Evolutionary conservation across 2,888 invertebrate genomes (phyloP).

Genomic region (Oscheius sp.): DNA sequence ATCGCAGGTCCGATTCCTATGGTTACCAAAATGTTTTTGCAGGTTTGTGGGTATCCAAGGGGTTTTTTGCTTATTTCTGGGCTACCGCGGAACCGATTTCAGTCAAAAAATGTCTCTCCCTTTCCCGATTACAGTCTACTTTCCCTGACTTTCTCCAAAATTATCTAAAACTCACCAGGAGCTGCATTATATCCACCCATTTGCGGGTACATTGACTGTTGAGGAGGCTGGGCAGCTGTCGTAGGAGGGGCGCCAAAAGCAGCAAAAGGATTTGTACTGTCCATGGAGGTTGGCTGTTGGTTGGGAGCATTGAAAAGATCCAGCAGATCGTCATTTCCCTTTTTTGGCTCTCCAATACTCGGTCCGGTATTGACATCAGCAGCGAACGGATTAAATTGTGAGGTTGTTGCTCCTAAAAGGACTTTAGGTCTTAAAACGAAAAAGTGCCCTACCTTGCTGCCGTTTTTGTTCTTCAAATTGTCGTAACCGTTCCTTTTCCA

Average conservation of each 20-base stretch:
- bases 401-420: constrained; percentile 19
- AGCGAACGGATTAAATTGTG: constrained; percentile 56
- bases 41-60: no score
- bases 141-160: neutral
- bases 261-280: constrained; percentile 58
- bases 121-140: no score
- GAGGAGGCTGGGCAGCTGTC: constrained; percentile 7
- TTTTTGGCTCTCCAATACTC: constrained; percentile 2
- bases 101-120: no score
- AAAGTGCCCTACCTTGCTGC: constrained; percentile 30
- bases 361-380: constrained; percentile 44
- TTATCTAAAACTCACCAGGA: constrained; percentile 12
- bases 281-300: constrained; percentile 38
- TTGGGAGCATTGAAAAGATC: constrained; percentile 57
- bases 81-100: no score
- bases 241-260: constrained; percentile 37
- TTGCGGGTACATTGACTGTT: constrained; percentile 15
- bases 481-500: constrained; percentile 91
- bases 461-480: constrained; percentile 68
- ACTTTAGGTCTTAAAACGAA: neutral
- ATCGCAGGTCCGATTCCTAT: no score
- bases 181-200: constrained; percentile 12
- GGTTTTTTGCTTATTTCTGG: no score
- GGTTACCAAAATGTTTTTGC: no score
- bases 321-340: constrained; percentile 44